Base-by-base conservation (phyloP, 2,888 invertebrate species). In the Amblyjoppa fuscipennis region DNA sequence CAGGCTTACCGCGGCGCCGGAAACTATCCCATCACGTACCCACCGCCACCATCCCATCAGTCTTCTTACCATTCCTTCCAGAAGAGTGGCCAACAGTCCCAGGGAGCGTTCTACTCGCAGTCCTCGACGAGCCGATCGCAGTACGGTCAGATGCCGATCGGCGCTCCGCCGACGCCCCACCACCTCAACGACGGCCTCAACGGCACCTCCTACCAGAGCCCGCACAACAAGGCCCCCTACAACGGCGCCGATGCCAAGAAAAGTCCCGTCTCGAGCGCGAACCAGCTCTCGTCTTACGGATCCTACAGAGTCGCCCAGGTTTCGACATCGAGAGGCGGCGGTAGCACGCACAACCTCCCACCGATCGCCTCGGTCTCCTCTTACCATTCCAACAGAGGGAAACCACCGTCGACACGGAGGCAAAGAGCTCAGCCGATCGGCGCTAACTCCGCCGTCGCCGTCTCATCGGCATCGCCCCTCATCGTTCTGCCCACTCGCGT, bases 361-460 rank as follows among this genome's bases (percentile, higher is more conserved):
- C 95, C 95, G 1, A 95, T 95, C 61, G 95, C 95, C n/a, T 94
- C 95, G 0, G 91, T 95, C 28, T 95, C 95, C 41, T 94, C 94
- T 59, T 95, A 95, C 88, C 95, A 95, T 92, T 93, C 94, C 88
- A 94, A 93, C 90, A 92, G 95, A 88, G 92, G 87, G 28, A 92
- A 92, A 51, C 87, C 91, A 28, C 91, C 91, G 61, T 82, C 90
- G 61, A 75, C 87, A 41, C 91, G 89, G 25, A 85, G 92, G 61
- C 91, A 90, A 61, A 89, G 91, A 73, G 84, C 73, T 7, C 90
- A 90, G 28, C 28, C 88, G 6, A 84, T 81, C 38, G 86, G 71
- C 70, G 69, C 49, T 16, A 86, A 73, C 79, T 76, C 85, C 6
- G 31, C 66, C 16, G 61, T 73, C 41, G 51, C 78, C n/a, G 80